phyloP scores from a whole-genome alignment of 2,888 invertebrate species.

The Dynastes hyllus region DNA sequence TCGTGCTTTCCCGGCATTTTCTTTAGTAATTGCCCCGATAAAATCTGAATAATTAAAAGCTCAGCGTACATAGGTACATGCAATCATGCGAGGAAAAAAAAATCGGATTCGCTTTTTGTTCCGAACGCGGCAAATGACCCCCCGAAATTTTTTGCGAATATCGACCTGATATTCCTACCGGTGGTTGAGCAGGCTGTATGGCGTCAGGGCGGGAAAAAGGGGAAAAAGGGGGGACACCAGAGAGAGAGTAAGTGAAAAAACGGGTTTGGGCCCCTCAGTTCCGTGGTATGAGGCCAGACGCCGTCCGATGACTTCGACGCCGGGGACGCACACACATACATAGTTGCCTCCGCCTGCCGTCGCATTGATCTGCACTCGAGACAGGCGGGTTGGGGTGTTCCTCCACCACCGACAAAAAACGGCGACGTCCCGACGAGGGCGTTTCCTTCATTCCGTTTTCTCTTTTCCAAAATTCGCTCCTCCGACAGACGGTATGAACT shows the following conservation, averaged over 20 bases:
- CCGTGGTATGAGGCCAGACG: conserved; percentile 76
- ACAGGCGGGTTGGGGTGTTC: conserved; percentile 70
- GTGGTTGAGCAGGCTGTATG: no score
- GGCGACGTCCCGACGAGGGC: no score
- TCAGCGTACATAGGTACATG: not conserved
- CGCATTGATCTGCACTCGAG: conserved; percentile 74
- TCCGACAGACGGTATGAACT: conserved; percentile 4
- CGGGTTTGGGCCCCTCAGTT: conserved; percentile 12
- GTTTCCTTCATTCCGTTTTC: no score
- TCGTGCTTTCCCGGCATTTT: not conserved
- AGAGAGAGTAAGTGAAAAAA: conserved; percentile 48
- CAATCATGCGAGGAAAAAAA: not conserved
- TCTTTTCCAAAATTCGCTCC: conserved; percentile 43
- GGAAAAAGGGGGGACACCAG: conserved; percentile 5
- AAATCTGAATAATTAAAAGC: not conserved
- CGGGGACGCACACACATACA: conserved; percentile 67
- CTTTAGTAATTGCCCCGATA: not conserved
- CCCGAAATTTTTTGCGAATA: conserved; percentile 18
- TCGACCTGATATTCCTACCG: conserved; percentile 32
- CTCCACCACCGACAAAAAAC: conserved; percentile 39
- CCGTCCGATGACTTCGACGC: conserved; percentile 74
- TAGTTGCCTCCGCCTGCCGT: conserved; percentile 56
- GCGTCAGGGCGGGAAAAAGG: conserved; percentile 15
- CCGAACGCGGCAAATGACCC: not conserved
- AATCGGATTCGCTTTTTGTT: conserved; percentile 14